A percentile compares a stretch with the other conserved stretches of the same genome.
Conservation (phyloP, 2,797 vertebrate species). For the Serranus cabrilla region DNA sequence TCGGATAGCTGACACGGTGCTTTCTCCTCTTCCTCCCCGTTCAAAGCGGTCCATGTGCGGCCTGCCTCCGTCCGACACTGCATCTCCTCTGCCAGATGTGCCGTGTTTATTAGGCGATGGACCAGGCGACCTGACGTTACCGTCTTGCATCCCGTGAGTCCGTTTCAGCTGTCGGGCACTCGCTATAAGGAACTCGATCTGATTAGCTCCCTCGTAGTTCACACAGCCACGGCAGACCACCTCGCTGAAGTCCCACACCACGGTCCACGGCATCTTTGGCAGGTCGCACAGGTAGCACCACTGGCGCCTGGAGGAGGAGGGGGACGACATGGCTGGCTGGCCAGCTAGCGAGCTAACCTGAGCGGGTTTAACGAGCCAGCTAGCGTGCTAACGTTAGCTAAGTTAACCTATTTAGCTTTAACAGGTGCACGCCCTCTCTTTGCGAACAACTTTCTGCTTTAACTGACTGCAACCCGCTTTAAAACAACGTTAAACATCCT, state of each 20-base stretch:
- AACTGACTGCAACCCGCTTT: constrained; percentile 12
- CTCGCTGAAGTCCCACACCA: constrained; percentile 95
- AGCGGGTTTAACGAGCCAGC: constrained; percentile 39
- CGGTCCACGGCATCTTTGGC: constrained; percentile 94
- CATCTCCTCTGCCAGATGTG: constrained; percentile 68
- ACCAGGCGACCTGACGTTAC: constrained; percentile 89
- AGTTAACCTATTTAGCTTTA: constrained; percentile 68
- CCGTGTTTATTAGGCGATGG: constrained; percentile 88
- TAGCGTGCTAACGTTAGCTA: constrained; percentile 68
- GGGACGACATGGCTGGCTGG: constrained; percentile 82
- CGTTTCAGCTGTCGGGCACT: constrained; percentile 91
- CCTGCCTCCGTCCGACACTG: constrained; percentile 75
- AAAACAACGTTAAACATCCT: constrained; percentile 42
- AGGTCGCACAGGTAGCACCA: constrained; percentile 95
- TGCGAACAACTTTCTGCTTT: not conserved
- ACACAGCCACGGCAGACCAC: constrained; percentile 93
- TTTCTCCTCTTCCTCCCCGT: constrained; percentile 79
- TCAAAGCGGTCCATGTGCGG: constrained; percentile 80
- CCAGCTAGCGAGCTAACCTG: constrained; percentile 45
- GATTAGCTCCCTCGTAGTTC: constrained; percentile 93
- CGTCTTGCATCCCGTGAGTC: constrained; percentile 89
- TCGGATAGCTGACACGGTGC: constrained; percentile 72
- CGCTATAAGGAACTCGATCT: constrained; percentile 92
- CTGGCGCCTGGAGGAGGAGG: constrained; percentile 89
- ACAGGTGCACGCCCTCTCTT: constrained; percentile 62